Conservation (phyloP, 2,888 invertebrate species). For the Hetaerina titia region DNA sequence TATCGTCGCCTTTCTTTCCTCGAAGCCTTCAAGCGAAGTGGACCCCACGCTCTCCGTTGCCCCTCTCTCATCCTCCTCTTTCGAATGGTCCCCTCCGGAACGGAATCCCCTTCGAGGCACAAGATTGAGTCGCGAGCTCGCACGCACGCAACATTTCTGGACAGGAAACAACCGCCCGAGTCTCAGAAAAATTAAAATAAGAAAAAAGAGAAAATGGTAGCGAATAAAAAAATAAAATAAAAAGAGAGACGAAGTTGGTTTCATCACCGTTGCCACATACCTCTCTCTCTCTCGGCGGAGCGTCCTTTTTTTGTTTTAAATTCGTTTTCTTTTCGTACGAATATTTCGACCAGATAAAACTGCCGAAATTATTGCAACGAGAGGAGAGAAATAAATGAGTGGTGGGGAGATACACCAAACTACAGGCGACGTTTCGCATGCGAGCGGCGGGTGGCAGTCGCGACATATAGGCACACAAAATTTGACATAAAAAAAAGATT, state of each 20-base stretch:
- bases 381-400: not conserved
- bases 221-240: too few relatives aligned
- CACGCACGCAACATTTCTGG: not conserved
- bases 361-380: conserved; percentile 2
- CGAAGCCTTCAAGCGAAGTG: too few relatives aligned
- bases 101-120: too few relatives aligned
- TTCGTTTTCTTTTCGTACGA: not conserved
- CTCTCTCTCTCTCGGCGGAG: too few relatives aligned
- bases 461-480: not conserved
- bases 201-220: not conserved
- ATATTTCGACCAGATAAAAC: not conserved
- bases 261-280: not conserved
- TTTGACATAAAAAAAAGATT: too few relatives aligned
- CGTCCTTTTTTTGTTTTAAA: not conserved
- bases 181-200: not conserved
- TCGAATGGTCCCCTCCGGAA: too few relatives aligned
- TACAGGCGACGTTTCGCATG: not conserved
- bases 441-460: not conserved
- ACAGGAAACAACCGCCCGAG: not conserved
- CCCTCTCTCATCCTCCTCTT: too few relatives aligned
- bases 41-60: too few relatives aligned
- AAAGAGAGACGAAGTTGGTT: not conserved
- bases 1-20: too few relatives aligned
- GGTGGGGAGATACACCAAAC: not conserved
- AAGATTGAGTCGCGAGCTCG: too few relatives aligned